These are phyloP conservation scores for Battus philenor DNA, from an alignment of 1,140 invertebrate genomes.

Conservation along the genomic window DNA sequence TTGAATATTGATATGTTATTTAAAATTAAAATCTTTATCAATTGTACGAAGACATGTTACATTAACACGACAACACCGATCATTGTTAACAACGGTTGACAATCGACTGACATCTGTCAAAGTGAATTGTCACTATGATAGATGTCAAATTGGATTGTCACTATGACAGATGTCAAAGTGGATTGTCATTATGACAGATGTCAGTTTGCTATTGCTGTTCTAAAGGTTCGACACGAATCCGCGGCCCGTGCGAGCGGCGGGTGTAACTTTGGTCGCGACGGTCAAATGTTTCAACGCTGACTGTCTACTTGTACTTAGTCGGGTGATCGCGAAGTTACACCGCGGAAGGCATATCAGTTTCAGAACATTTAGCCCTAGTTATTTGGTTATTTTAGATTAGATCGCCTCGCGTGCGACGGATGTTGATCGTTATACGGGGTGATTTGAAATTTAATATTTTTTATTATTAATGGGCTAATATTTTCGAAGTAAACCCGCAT, in stretches of 20 bases:
- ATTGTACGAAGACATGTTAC: no score
- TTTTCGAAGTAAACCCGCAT: not conserved
- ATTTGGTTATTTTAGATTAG: slow-evolving; percentile 29
- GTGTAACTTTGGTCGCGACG: slow-evolving; percentile 20
- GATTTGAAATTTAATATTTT: no score
- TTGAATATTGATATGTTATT: not conserved
- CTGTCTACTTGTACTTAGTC: slow-evolving; percentile 9
- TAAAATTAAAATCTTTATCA: not conserved
- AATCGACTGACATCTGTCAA: not conserved
- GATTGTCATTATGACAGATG: not conserved
- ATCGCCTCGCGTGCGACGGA: slow-evolving; percentile 18
- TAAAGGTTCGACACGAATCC: not conserved
- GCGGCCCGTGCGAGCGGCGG: not conserved
- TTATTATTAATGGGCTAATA: no score
- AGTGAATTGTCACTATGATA: no score
- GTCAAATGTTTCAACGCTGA: slow-evolving; percentile 5
- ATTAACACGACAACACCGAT: no score
- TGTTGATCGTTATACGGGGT: no score
- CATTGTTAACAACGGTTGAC: no score
- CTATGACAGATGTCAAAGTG: not conserved
- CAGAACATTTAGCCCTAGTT: slow-evolving; percentile 38
- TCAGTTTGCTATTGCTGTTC: not conserved
- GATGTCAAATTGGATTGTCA: slow-evolving; percentile 22
- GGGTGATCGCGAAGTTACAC: slow-evolving; percentile 37
- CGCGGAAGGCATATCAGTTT: slow-evolving; percentile 58